Evolutionary conservation across 2,797 vertebrate genomes (phyloP), one percentile per base, ranked within the genome.

Genomic region (Geotrypetes seraphini): DNA sequence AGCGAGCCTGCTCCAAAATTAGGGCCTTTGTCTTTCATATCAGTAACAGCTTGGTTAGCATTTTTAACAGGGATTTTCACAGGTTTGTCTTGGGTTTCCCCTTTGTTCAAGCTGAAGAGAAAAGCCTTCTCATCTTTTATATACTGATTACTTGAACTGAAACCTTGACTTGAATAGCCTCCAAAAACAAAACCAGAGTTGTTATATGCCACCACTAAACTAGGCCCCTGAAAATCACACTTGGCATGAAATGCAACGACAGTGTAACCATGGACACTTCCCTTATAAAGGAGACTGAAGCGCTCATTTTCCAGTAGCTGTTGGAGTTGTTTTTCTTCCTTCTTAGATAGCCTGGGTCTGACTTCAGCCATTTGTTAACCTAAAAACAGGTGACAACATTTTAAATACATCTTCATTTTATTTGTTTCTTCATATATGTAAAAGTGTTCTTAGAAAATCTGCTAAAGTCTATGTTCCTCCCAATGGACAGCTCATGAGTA

Each of bases 41-140:
- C 11, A 21, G 6, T 12, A 12, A 21, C 4, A 22, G 21, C 30
- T 16, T 14, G 17, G 23, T 11, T n/a, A 33, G 12, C 26, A 23
- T 26, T 8, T 28, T 14, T 47, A 29, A 58, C 6, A 28, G 31
- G 23, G 31, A 47, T 36, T 45, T 54, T 52, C 19, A 22, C 2
- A 15, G 31, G 12, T 8, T 9, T 16, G 7, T 10, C 12, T 15
- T 36, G 9, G 0, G 9, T 8, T 3, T 10, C 17, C 33, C 28
- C 32, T 16, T 6, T 25, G 5, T 33, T 45, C 12, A 64, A 28
- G 27, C 36, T 13, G 47, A 54, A 64, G 8, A 28, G 25, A 38
- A 62, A 54, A 28, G 37, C 16, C 7, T 40, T 28, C 31, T 58
- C 21, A 31, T 54, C 49, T 50, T 13, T 8, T 25, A 24, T 11